Evolutionary conservation across 2,888 invertebrate genomes (phyloP).

Genomic region (Priocnemis perturbator): DNA sequence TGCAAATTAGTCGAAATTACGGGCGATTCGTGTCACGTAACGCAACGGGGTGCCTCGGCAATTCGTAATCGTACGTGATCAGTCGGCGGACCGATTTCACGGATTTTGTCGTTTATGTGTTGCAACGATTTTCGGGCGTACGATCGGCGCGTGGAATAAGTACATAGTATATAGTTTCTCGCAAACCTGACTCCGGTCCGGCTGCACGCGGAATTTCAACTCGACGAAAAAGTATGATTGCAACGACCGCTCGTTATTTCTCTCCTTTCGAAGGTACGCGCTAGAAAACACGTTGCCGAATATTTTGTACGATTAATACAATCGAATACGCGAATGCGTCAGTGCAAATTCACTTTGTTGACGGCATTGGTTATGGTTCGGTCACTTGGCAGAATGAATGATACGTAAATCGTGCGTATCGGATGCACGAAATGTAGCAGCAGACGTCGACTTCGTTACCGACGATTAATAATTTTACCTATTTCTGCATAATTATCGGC

Average conservation of each 20-base stretch:
- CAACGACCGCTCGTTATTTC: not conserved
- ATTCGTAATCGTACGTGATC: constrained; percentile 30
- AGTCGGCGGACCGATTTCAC: constrained; percentile 13
- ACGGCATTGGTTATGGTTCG: too few species aligned
- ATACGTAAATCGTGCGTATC: too few species aligned
- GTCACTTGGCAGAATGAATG: too few species aligned
- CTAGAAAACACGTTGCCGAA: too few species aligned
- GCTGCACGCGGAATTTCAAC: not conserved
- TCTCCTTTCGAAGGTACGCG: too few species aligned
- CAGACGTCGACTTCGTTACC: too few species aligned
- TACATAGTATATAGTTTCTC: not conserved
- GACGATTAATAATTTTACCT: too few species aligned
- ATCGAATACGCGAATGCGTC: too few species aligned
- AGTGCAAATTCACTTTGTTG: too few species aligned
- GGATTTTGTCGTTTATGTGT: constrained; percentile 9
- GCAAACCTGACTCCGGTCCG: not conserved
- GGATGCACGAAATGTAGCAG: too few species aligned
- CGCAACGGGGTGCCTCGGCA: constrained; percentile 3
- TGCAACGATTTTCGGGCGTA: not conserved
- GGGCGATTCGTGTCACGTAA: constrained; percentile 24
- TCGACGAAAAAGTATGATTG: not conserved
- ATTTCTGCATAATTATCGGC: too few species aligned
- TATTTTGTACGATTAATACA: too few species aligned
- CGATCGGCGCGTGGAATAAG: not conserved
- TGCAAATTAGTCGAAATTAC: constrained; percentile 11